Evolutionary conservation across 2,113 vertebrate genomes (phyloP).

Genomic region (Siniperca knerii): DNA sequence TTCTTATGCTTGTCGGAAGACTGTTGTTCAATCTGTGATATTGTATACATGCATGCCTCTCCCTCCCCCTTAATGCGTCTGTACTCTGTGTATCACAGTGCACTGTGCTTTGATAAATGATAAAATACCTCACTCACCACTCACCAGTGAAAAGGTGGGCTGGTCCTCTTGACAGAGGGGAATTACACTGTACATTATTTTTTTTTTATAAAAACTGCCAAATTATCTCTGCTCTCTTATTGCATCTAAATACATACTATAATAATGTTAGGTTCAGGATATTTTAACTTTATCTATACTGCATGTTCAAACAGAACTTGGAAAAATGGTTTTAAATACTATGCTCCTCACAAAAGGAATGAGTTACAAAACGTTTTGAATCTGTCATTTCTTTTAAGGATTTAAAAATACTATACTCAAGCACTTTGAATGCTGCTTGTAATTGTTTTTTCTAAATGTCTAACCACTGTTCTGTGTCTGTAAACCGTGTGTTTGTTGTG

Average conservation of each 20-base stretch:
- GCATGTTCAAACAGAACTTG: neutral
- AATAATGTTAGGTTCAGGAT: neutral
- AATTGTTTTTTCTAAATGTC: neutral
- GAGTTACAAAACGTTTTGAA: neutral
- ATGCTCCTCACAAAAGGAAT: neutral
- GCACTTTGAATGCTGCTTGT: neutral
- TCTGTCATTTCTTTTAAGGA: neutral
- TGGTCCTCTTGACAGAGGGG: neutral
- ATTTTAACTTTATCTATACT: neutral
- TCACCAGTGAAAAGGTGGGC: constrained; percentile 1
- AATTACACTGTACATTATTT: neutral
- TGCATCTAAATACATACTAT: neutral
- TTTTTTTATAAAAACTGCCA: neutral
- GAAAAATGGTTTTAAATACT: neutral
- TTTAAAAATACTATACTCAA: neutral
- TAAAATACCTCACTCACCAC: neutral
- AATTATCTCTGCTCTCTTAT: neutral
- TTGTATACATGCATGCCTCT: neutral
- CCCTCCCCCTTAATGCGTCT: neutral
- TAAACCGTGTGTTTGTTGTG: neutral
- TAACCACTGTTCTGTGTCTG: neutral
- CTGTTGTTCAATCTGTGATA: neutral
- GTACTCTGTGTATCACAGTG: neutral
- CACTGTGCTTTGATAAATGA: constrained; percentile 12
- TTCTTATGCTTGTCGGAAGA: neutral